These are phyloP conservation scores for Cassiopea andromeda DNA, from an alignment of 30 jellyfish, hydroid and myxozoan genomes.

Conservation along the genomic window DNA sequence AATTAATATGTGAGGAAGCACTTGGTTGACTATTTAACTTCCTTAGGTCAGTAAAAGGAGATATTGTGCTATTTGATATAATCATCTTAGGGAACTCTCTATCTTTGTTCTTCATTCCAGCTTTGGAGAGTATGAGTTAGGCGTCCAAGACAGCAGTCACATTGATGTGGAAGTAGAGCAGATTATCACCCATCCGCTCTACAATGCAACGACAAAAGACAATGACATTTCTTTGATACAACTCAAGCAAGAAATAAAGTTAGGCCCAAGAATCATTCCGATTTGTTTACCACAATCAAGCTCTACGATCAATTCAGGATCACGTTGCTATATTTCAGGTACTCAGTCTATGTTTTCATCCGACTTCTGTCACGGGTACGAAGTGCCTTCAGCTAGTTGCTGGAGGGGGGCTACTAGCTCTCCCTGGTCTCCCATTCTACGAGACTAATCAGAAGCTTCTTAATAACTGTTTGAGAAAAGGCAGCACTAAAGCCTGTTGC, in stretches of 20 bases:
- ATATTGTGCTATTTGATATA: no score
- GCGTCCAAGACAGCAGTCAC: slow-evolving; percentile 47
- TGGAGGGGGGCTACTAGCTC: neutral
- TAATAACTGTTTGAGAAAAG: no score
- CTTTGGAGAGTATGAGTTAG: slow-evolving; percentile 64
- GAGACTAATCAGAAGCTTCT: no score
- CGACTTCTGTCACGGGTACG: no score
- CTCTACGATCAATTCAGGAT: neutral
- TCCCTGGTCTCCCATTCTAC: no score
- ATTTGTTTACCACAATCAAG: slow-evolving; percentile 20
- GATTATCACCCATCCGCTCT: slow-evolving; percentile 50
- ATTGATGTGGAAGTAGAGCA: slow-evolving; percentile 43
- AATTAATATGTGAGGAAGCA: no score
- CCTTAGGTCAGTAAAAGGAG: no score
- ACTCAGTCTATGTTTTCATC: neutral
- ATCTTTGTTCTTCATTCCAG: neutral
- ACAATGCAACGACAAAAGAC: slow-evolving; percentile 11
- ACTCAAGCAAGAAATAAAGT: neutral
- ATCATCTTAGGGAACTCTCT: no score
- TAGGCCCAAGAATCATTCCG: slow-evolving; percentile 1
- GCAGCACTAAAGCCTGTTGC: no score
- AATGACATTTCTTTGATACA: slow-evolving; percentile 70
- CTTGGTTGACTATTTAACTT: no score
- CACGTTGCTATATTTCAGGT: slow-evolving; percentile 30
- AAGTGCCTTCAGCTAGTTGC: neutral